Base-by-base conservation (phyloP, 2,797 vertebrate genomes). In the Anguilla obscura region DNA sequence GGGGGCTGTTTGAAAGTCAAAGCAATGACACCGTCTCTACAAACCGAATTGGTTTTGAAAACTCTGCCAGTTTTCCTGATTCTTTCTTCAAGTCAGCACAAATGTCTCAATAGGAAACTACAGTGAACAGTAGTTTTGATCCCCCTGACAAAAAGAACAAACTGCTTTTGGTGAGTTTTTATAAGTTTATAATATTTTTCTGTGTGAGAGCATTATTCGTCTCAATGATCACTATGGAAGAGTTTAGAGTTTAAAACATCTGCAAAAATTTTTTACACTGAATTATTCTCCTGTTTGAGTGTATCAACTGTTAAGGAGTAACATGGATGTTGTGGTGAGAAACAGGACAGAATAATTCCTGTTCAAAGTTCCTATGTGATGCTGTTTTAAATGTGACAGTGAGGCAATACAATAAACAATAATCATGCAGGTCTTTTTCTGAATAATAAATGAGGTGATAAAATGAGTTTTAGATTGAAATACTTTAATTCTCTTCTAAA, bases 141-240 rank as follows among this genome's bases (percentile, higher is more conserved):
- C 90, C 66, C 90, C 87, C 86, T 87, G 89, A 88, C 88, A 54
- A 90, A 1, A 58, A 86, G 63, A 90, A 86, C 82, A 93, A 91
- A 93, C 85, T 90, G 56, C 86, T 94, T 88, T 92, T 95, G 95
- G 96, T 96, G 90, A 95, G 96, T 93, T 66, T 36, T 80, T 50
- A 36, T 58, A 52, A 52, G 71, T 63, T 30, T 9, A 24, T 24
- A 16, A 33, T 63, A 63, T 63, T 63, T 0, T 76, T 40, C 74
- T 45, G n/a, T 2, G 79, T 30, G 3, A 66, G 79, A 7, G 45
- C 9, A 48, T 12, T 45, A 24, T 80, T 16, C 1, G 76, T 6
- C 4, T 0, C 6, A 48, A 7, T 24, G 45, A 50, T 79, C 16
- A 79, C 36, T 40, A 21, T 40, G 5, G 33, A 18, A 36, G 33